Evolutionary conservation across 92 coral and sea anemone genomes (phyloP).

Genomic region (Epizoanthus fatuus): DNA sequence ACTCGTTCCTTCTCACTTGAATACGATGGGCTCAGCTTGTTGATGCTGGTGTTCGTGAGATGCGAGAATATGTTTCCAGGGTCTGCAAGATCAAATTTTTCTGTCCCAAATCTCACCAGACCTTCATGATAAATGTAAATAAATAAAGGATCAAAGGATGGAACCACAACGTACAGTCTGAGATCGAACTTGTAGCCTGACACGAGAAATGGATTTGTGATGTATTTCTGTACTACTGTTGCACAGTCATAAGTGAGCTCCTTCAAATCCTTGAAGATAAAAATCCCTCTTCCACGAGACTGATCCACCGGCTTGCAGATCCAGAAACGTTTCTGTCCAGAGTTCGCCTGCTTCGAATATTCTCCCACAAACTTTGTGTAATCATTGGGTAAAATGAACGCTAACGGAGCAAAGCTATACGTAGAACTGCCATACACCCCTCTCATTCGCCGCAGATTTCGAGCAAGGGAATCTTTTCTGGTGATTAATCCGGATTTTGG

Average conservation of each 20-base stretch:
- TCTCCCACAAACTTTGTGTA: constrained; percentile 87
- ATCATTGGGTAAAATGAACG: constrained; percentile 88
- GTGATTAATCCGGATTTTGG: constrained; percentile 86
- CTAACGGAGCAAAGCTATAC: constrained; percentile 77
- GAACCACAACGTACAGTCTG: constrained; percentile 81
- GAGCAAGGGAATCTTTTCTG: constrained; percentile 85
- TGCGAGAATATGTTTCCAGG: constrained; percentile 83
- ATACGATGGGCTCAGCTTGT: constrained; percentile 82
- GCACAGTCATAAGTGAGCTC: constrained; percentile 92
- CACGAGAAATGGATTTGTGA: constrained; percentile 82
- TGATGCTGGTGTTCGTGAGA: constrained; percentile 91
- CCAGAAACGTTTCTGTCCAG: constrained; percentile 62
- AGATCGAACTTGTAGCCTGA: constrained; percentile 90
- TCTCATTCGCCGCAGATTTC: constrained; percentile 88
- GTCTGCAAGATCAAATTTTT: constrained; percentile 78
- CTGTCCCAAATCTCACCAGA: constrained; percentile 89
- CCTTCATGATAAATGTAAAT: constrained; percentile 91
- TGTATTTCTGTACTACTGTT: constrained; percentile 86
- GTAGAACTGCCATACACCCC: constrained; percentile 77
- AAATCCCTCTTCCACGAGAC: constrained; percentile 89
- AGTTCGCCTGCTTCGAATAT: constrained; percentile 72
- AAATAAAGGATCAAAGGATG: constrained; percentile 82
- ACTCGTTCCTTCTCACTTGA: constrained; percentile 83
- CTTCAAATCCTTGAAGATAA: constrained; percentile 75
- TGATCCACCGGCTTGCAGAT: constrained; percentile 90